Evolutionary conservation across 1,140 invertebrate species (phyloP), one percentile per base, ranked within the genome.

Genomic region (Lineus longissimus): DNA sequence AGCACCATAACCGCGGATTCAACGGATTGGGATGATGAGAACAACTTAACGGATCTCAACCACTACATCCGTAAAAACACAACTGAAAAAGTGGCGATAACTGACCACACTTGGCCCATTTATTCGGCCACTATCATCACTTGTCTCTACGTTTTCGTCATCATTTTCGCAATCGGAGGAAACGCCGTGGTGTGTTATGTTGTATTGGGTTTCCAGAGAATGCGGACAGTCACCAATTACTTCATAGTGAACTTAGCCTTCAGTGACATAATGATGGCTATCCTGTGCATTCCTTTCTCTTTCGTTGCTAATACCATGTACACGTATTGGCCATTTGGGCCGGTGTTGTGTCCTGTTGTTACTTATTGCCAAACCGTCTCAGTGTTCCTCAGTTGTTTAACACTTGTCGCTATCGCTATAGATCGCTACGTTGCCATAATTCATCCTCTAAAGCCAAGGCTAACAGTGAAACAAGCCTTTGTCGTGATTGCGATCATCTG

Each of bases 371-470:
- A 94, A 0, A 92, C 91, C 25, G 93, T 97, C 36, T 95, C 96
- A 70, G 94, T 97, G 77, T 97, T 97, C 75, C 94, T 95, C 2
- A 94, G 91, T 68, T 93, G 91, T 51, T 91, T 97, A 64, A 93
- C 97, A 70, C 83, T 97, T 15, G 90, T 94, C 59, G 94, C 97
- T 45, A 97, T 98, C 91, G 94, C 91, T 65, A 91, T 93, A 0
- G 95, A 98, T 79, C 85, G 95, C n/a, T 98, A 97, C 77, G 89
- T 97, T 23, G 94, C 94, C 0, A 95, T 97, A 0, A 89, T 95
- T 83, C 90, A 90, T 83, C 93, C 93, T 0, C 80, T 95, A 27
- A 83, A 87, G 68, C 91, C 91, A 1, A 85, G 91, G 31, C 86
- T 94, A 73, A 88, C 89, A 2, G 90, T 89, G 73, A 84, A 83